Conservation (phyloP, 2,113 vertebrate genomes). For the Mohoua ochrocephala region DNA sequence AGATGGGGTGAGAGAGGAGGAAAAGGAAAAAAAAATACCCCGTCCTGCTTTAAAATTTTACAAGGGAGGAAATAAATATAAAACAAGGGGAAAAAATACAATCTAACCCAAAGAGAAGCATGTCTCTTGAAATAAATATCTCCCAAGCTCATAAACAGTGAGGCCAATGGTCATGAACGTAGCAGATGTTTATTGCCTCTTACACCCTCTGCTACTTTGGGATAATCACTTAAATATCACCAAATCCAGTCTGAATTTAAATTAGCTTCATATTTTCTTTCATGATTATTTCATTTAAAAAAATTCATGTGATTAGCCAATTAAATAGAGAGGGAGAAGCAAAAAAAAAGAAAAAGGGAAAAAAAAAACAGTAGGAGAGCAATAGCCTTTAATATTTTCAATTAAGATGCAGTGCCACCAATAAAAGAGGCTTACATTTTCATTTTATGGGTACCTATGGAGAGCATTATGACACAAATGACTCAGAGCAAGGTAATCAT, state of each 20-base stretch:
- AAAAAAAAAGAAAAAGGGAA: neutral
- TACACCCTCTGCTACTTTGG: constrained; percentile 68
- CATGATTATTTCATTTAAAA: constrained; percentile 73
- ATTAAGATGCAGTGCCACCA: constrained; percentile 79
- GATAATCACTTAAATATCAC: constrained; percentile 74
- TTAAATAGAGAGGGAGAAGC: constrained; percentile 42
- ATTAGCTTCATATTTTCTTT: constrained; percentile 75
- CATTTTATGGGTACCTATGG: constrained; percentile 80
- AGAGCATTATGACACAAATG: constrained; percentile 79
- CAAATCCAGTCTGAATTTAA: constrained; percentile 74
- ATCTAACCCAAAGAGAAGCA: constrained; percentile 25
- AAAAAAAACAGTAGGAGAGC: constrained; percentile 65
- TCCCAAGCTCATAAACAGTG: constrained; percentile 65
- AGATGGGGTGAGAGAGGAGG: neutral
- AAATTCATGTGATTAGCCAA: constrained; percentile 73
- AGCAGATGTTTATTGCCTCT: constrained; percentile 74
- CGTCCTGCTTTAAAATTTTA: constrained; percentile 4
- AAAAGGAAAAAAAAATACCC: neutral
- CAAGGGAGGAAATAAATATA: neutral
- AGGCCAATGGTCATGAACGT: constrained; percentile 67
- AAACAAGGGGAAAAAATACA: neutral
- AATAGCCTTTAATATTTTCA: constrained; percentile 80
- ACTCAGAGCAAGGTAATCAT: constrained; percentile 78
- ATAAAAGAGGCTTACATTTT: constrained; percentile 80
- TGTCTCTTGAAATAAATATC: constrained; percentile 70